Evolutionary conservation across 2,797 vertebrate species (phyloP).

Genomic region (Taenioides sp.): DNA sequence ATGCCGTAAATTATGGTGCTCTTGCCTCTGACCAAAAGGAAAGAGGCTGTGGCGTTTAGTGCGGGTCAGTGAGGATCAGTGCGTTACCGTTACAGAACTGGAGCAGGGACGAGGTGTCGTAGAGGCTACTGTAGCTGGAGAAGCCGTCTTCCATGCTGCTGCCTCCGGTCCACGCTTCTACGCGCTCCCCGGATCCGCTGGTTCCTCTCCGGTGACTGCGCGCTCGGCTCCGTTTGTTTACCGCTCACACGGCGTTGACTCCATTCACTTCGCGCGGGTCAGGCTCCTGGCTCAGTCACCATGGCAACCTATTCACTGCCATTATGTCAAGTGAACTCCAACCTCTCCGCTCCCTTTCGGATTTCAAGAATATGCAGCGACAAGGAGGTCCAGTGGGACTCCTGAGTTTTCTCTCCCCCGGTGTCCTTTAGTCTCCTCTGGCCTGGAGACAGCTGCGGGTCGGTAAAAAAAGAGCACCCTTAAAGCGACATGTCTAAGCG

Average conservation of each 20-base stretch:
- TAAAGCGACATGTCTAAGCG: conserved; percentile 54
- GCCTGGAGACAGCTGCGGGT: conserved; percentile 52
- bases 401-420: conserved; percentile 24
- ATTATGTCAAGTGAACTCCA: conserved; percentile 72
- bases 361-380: conserved; percentile 15
- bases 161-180: conserved; percentile 49
- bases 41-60: not conserved
- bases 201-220: conserved; percentile 66
- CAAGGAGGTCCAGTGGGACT: conserved; percentile 20
- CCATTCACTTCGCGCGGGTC: conserved; percentile 78
- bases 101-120: conserved; percentile 96
- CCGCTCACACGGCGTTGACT: conserved; percentile 69
- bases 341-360: conserved; percentile 30
- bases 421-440: conserved; percentile 3
- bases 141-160: conserved; percentile 95
- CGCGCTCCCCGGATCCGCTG: conserved; percentile 40
- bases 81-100: conserved; percentile 96
- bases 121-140: conserved; percentile 94
- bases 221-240: conserved; percentile 65
- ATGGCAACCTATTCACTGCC: conserved; percentile 86
- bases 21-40: not conserved
- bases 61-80: conserved; percentile 34
- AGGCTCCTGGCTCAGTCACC: conserved; percentile 85
- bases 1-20: not conserved
- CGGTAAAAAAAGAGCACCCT: conserved; percentile 64